These are phyloP conservation scores for Eristalis pertinax DNA, from an alignment of 2,888 invertebrate genomes.

Conservation along the genomic window DNA sequence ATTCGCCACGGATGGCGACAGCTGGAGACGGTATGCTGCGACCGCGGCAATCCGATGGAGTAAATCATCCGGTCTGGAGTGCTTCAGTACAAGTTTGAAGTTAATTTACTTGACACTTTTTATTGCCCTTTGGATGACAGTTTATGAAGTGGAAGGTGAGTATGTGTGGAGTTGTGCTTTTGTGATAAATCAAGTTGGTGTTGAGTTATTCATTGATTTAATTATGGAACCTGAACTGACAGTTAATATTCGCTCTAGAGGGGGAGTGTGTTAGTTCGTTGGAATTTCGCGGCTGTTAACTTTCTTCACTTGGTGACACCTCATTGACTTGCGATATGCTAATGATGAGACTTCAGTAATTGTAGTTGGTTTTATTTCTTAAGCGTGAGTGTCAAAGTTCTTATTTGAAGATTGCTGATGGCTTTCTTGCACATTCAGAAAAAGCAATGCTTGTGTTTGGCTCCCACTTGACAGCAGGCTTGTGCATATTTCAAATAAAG, in stretches of 20 bases:
- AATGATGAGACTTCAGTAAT: no score
- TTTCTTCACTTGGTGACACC: not conserved
- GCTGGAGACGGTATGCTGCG: conserved; percentile 32
- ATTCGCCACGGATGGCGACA: conserved; percentile 12
- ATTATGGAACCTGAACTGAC: conserved; percentile 29
- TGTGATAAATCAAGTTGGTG: conserved; percentile 10
- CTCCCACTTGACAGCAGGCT: not conserved
- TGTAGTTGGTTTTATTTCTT: not conserved
- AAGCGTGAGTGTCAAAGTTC: not conserved
- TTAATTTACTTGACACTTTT: conserved; percentile 78
- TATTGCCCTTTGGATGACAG: conserved; percentile 78
- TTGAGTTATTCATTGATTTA: conserved; percentile 61
- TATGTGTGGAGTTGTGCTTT: conserved; percentile 20
- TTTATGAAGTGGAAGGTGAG: conserved; percentile 78
- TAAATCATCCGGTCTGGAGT: conserved; percentile 46
- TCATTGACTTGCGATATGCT: not conserved
- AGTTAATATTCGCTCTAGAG: not conserved
- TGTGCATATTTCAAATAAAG: not conserved
- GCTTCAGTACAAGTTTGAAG: conserved; percentile 72
- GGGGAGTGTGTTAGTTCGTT: not conserved
- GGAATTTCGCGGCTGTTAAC: not conserved
- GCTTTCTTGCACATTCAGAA: not conserved
- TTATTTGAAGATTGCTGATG: not conserved
- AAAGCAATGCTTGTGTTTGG: not conserved
- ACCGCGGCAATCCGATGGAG: conserved; percentile 28